Conservation (phyloP, 2,113 vertebrate species). For the Rhinolophus ferrumequinum region DNA sequence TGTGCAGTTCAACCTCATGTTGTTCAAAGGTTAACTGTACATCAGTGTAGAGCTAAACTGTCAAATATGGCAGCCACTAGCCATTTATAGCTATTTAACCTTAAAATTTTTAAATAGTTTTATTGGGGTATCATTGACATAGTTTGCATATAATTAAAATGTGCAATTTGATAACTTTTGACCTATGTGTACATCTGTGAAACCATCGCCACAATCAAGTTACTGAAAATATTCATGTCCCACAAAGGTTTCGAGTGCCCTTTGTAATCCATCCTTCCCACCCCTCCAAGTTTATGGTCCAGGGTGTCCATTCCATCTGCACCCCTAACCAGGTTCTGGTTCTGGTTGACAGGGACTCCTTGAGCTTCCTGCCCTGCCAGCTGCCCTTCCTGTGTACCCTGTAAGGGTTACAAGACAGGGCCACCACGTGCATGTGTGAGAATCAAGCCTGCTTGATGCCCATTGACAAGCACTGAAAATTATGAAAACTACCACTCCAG, state of each 20-base stretch:
- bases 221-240: neutral
- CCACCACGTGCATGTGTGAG: constrained; percentile 91
- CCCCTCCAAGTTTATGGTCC: constrained; percentile 82
- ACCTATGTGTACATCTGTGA: neutral
- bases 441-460: constrained; percentile 92
- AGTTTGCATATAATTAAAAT: neutral
- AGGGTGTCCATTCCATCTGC: constrained; percentile 87
- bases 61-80: neutral
- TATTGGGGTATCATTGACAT: neutral
- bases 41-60: neutral
- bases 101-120: neutral
- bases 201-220: neutral
- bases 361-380: constrained; percentile 86
- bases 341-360: constrained; percentile 84
- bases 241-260: neutral
- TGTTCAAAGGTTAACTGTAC: neutral
- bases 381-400: constrained; percentile 89
- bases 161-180: neutral
- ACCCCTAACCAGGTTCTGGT: constrained; percentile 93
- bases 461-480: constrained; percentile 88
- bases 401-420: constrained; percentile 86
- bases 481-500: constrained; percentile 85
- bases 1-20: neutral
- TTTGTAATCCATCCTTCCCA: neutral
- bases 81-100: neutral